These are phyloP conservation scores for Poecilus cupreus DNA, from an alignment of 2,888 invertebrate genomes.

Conservation along the genomic window DNA sequence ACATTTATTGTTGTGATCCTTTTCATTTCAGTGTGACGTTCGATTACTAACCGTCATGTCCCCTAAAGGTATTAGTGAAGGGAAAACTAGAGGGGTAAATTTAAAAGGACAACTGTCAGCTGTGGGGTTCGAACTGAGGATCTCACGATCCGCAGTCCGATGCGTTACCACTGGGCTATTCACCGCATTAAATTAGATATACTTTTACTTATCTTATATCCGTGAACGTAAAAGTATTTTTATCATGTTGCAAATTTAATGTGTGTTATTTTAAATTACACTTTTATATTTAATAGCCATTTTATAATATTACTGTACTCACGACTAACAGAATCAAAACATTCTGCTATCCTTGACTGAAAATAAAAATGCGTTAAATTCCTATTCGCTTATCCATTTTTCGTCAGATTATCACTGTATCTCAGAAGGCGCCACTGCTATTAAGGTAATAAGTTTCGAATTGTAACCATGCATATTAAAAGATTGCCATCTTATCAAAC, in stretches of 20 bases:
- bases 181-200: too few relatives aligned
- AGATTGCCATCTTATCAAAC: conserved; percentile 4
- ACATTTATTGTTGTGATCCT: too few relatives aligned
- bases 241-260: background rate
- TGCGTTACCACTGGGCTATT: too few relatives aligned
- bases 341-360: background rate
- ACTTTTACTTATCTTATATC: background rate
- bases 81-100: too few relatives aligned
- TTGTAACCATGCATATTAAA: background rate
- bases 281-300: background rate
- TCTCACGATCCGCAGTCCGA: too few relatives aligned
- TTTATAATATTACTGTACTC: background rate
- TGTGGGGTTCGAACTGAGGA: too few relatives aligned
- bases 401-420: background rate
- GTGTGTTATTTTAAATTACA: background rate
- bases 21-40: too few relatives aligned
- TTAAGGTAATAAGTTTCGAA: background rate
- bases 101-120: too few relatives aligned
- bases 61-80: too few relatives aligned
- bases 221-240: background rate
- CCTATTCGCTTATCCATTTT: background rate
- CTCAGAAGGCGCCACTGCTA: background rate
- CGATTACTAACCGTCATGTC: too few relatives aligned
- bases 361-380: background rate
- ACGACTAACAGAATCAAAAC: background rate